Conservation (phyloP, 2,888 invertebrate species). For the Cosmia pyralina region DNA sequence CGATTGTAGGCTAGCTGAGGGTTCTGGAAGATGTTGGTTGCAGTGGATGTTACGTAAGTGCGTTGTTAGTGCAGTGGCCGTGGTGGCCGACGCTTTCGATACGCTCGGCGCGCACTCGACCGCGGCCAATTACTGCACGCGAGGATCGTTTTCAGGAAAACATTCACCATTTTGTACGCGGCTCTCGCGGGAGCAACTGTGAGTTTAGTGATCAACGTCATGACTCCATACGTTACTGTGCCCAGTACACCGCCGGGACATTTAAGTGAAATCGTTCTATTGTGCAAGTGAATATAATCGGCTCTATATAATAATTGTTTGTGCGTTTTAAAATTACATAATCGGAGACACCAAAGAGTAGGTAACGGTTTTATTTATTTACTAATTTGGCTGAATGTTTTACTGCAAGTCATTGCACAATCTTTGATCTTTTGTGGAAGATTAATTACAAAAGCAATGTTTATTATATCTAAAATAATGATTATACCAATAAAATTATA, state of each 20-base stretch:
- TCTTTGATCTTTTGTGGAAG: background rate
- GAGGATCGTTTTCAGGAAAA: conserved; percentile 87
- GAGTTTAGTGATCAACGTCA: conserved; percentile 73
- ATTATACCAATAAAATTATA: background rate
- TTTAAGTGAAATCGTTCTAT: conserved; percentile 74
- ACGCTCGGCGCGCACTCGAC: conserved; percentile 80
- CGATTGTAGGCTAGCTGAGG: conserved; percentile 70
- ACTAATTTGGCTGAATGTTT: conserved; percentile 32
- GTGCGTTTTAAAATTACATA: conserved; percentile 70
- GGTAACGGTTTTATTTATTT: conserved; percentile 63
- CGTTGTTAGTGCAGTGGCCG: conserved; percentile 83
- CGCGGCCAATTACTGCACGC: conserved; percentile 85
- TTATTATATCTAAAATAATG: background rate
- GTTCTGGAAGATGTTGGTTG: conserved; percentile 81
- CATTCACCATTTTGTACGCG: conserved; percentile 88
- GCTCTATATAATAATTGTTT: conserved; percentile 61
- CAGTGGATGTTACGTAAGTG: conserved; percentile 87
- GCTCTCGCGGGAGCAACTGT: conserved; percentile 78
- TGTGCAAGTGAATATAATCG: conserved; percentile 79
- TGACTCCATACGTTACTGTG: conserved; percentile 70
- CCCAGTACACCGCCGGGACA: conserved; percentile 66
- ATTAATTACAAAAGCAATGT: background rate
- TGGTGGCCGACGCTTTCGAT: conserved; percentile 83
- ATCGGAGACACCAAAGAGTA: conserved; percentile 64
- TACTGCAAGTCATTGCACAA: conserved; percentile 27